Evolutionary conservation across 2,113 vertebrate genomes (phyloP).

Genomic region (Loxodonta africana): DNA sequence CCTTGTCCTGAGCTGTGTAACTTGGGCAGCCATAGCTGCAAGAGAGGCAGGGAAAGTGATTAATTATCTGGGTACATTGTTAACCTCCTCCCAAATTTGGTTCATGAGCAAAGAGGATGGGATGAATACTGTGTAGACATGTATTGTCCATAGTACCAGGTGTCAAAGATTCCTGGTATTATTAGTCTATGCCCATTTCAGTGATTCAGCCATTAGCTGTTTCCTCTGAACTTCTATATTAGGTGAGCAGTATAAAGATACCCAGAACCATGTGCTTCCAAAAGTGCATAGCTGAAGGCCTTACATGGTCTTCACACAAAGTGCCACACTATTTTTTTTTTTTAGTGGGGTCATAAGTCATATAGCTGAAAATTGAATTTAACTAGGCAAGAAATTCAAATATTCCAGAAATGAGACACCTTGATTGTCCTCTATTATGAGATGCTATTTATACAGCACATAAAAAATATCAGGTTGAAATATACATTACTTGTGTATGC

Average conservation of each 20-base stretch:
- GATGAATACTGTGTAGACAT: no score
- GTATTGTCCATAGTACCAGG: no score
- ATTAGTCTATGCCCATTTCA: not conserved
- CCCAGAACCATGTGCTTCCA: not conserved
- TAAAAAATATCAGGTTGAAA: conserved; percentile 9
- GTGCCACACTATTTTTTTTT: not conserved
- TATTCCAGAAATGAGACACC: conserved; percentile 38
- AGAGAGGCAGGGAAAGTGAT: not conserved
- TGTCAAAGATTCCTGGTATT: not conserved
- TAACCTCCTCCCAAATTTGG: not conserved
- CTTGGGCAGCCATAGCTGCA: not conserved
- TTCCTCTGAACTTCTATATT: not conserved
- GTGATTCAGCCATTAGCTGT: not conserved
- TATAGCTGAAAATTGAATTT: conserved; percentile 35
- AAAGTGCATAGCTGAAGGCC: not conserved
- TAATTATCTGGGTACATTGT: not conserved
- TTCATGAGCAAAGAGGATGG: not conserved
- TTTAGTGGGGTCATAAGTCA: not conserved
- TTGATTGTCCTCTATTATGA: conserved; percentile 53
- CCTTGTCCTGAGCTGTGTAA: not conserved
- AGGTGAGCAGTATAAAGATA: not conserved
- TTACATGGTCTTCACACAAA: not conserved
- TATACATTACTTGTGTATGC: not conserved
- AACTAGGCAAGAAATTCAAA: conserved; percentile 40
- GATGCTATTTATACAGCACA: conserved; percentile 1